These are phyloP conservation scores for Gymnocephalus cernua DNA, from an alignment of 2,113 vertebrate species.

Conservation along the genomic window DNA sequence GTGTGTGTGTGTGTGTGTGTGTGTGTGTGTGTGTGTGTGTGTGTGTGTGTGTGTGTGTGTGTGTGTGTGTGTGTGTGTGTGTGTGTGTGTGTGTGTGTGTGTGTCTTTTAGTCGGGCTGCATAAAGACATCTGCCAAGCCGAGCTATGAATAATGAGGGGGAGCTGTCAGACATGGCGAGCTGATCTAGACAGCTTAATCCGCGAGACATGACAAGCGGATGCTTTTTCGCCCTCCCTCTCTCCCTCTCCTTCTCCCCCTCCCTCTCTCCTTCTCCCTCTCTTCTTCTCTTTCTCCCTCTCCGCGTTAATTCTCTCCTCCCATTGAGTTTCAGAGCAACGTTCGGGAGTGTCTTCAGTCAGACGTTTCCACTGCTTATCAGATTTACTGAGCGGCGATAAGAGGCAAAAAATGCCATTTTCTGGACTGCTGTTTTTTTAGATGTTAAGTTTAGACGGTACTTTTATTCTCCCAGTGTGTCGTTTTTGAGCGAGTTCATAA, in stretches of 20 bases:
- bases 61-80: background rate
- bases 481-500: background rate
- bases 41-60: too few relatives aligned
- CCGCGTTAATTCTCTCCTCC: conserved; percentile 48
- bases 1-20: conserved; percentile 1
- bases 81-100: too few relatives aligned
- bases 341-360: conserved; percentile 38
- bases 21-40: conserved; percentile 1
- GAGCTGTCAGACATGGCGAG: conserved; percentile 70
- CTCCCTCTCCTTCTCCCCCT: background rate
- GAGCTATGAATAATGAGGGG: conserved; percentile 69
- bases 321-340: conserved; percentile 35
- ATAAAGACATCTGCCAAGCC: conserved; percentile 67
- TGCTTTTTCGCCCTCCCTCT: conserved; percentile 41
- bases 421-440: background rate
- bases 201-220: conserved; percentile 59
- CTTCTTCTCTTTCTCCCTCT: conserved; percentile 6
- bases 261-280: too few relatives aligned
- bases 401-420: background rate
- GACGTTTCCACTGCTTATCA: conserved; percentile 41
- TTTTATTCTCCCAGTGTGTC: background rate
- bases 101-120: background rate
- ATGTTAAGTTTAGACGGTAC: background rate
- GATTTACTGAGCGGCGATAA: conserved; percentile 10
- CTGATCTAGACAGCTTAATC: conserved; percentile 73